Evolutionary conservation across 2,113 vertebrate species (phyloP).

Genomic region (Gallinago undulata): DNA sequence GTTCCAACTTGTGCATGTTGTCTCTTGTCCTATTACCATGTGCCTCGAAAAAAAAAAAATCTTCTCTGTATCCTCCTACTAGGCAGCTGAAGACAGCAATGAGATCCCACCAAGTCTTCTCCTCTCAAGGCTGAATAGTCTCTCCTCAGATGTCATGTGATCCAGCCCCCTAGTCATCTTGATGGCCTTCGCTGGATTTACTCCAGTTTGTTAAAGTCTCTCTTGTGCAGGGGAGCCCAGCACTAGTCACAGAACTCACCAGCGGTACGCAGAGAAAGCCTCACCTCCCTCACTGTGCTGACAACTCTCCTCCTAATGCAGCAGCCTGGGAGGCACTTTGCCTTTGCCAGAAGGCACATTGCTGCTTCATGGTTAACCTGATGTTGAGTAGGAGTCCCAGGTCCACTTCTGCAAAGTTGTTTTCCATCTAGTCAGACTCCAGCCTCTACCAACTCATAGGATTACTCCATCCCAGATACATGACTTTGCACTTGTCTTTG

Average conservation of each 20-base stretch:
- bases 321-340: not conserved
- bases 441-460: not conserved
- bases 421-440: not conserved
- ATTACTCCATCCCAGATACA: not conserved
- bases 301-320: not conserved
- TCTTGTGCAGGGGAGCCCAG: not conserved
- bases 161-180: not conserved
- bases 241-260: not conserved
- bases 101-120: accelerated
- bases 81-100: not conserved
- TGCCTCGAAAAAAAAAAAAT: not conserved
- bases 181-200: not conserved
- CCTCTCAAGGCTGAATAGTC: not conserved
- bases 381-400: not conserved
- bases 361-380: not conserved
- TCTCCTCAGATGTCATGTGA: not conserved
- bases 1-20: not conserved
- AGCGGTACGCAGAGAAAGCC: not conserved
- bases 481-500: not conserved
- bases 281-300: not conserved
- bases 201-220: not conserved
- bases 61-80: not conserved
- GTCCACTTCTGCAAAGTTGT: not conserved
- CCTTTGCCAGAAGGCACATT: not conserved
- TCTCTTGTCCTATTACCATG: accelerated